A percentile compares a stretch with the other conserved stretches of the same genome.
phyloP scores from a whole-genome alignment of 2,113 vertebrate species.

The Embiotoca jacksoni region DNA sequence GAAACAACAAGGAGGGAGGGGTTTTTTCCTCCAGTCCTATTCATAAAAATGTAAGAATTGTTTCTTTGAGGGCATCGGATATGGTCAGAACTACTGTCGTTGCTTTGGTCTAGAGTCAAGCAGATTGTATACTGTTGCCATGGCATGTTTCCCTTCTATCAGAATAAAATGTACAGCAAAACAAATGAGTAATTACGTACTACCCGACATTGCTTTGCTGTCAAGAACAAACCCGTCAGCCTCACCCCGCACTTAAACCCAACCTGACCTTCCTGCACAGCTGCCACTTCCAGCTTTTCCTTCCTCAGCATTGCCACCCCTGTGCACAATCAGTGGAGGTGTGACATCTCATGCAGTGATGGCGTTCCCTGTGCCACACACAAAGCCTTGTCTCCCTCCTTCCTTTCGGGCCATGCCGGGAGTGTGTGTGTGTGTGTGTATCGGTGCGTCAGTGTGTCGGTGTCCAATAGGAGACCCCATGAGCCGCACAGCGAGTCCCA shows the following conservation, averaged over 20 bases:
- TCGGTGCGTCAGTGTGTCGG: background rate
- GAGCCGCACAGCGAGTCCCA: slow-evolving; percentile 41
- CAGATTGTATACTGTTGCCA: background rate
- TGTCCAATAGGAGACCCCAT: slow-evolving; percentile 38
- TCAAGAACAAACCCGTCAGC: background rate
- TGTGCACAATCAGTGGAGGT: slow-evolving; percentile 10
- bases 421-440: background rate
- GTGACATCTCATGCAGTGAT: slow-evolving; percentile 7
- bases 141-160: background rate
- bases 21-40: background rate
- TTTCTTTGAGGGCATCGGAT: too few species aligned
- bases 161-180: too few species aligned
- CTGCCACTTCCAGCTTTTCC: slow-evolving; percentile 41
- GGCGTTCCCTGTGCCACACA: background rate
- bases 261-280: slow-evolving; percentile 46
- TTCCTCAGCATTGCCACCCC: slow-evolving; percentile 32
- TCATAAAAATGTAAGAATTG: background rate
- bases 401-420: background rate
- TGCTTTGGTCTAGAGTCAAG: background rate
- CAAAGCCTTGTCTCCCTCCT: slow-evolving; percentile 1
- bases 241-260: slow-evolving; percentile 3
- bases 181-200: too few species aligned
- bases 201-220: background rate
- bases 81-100: too few species aligned
- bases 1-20: background rate